These are phyloP conservation scores for Sesia bembeciformis DNA, from an alignment of 2,888 invertebrate genomes.

Conservation along the genomic window DNA sequence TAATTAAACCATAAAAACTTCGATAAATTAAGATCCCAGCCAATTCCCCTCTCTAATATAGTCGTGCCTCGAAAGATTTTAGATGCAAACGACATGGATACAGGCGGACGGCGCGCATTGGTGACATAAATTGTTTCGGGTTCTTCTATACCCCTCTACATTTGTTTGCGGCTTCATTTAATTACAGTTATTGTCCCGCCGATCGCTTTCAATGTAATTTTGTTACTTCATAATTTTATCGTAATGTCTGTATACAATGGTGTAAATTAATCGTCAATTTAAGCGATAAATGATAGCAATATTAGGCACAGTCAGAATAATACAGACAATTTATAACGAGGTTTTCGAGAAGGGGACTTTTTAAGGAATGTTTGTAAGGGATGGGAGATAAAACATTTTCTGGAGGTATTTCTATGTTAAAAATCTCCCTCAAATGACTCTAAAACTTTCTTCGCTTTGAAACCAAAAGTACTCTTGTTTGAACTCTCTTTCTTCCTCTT, in stretches of 20 bases:
- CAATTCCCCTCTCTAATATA: slow-evolving; percentile 71
- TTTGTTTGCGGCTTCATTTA: slow-evolving; percentile 61
- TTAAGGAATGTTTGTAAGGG: too few species aligned
- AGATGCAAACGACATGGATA: slow-evolving; percentile 71
- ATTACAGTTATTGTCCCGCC: slow-evolving; percentile 31
- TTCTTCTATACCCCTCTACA: slow-evolving; percentile 32
- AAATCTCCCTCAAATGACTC: too few species aligned
- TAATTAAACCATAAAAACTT: slow-evolving; percentile 77
- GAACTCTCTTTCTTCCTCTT: too few species aligned
- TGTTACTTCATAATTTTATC: not conserved
- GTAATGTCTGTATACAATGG: not conserved
- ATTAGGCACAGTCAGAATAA: too few species aligned
- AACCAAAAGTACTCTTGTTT: too few species aligned
- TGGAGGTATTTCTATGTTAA: too few species aligned
- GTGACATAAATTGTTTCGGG: slow-evolving; percentile 48
- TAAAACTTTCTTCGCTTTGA: too few species aligned
- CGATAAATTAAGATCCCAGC: slow-evolving; percentile 75
- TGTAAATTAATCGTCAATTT: too few species aligned
- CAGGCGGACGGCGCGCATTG: slow-evolving; percentile 39
- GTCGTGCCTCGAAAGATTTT: slow-evolving; percentile 61
- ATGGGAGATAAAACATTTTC: too few species aligned
- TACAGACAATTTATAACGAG: too few species aligned
- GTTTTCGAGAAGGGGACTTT: too few species aligned
- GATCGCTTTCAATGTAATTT: not conserved
- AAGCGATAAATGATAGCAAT: too few species aligned